These are phyloP conservation scores for Distichodus sexfasciatus DNA, from an alignment of 2,797 vertebrate genomes.

Conservation along the genomic window DNA sequence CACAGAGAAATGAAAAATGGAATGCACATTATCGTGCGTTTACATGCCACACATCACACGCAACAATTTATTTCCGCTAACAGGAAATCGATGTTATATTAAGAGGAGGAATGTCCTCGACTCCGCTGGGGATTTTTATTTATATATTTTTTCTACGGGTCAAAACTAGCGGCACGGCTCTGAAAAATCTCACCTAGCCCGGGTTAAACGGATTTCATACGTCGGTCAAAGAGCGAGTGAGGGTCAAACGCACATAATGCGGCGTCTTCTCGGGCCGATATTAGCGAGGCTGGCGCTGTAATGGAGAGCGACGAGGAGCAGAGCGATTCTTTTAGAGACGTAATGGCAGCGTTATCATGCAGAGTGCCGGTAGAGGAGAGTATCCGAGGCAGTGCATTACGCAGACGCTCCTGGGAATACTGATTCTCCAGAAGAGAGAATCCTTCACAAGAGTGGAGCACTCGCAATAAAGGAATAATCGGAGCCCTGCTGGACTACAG, in stretches of 20 bases:
- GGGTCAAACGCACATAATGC: conserved; percentile 26
- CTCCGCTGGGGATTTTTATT: conserved; percentile 21
- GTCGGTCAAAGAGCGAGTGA: conserved; percentile 25
- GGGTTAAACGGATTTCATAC: conserved; percentile 35
- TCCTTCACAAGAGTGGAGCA: neutral
- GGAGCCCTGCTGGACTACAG: too few species aligned
- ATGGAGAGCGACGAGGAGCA: conserved; percentile 12
- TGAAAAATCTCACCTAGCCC: conserved; percentile 19
- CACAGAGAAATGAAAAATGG: neutral
- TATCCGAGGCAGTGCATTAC: neutral
- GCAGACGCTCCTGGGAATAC: neutral
- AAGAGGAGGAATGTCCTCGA: conserved; percentile 29
- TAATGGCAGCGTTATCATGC: neutral
- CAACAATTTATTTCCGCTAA: conserved; percentile 43
- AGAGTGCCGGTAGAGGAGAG: neutral
- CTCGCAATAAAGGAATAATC: conserved; percentile 8
- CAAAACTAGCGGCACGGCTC: too few species aligned
- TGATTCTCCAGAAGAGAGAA: conserved; percentile 7
- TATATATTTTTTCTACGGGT: too few species aligned
- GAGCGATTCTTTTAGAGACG: neutral
- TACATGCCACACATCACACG: conserved; percentile 1
- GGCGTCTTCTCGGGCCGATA: neutral
- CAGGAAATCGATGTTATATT: conserved; percentile 48
- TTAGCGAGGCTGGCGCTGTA: conserved; percentile 1
- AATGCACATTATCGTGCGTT: conserved; percentile 10